phyloP scores from a whole-genome alignment of 2,888 invertebrate genomes.

The Phrixothrix hirtus region DNA sequence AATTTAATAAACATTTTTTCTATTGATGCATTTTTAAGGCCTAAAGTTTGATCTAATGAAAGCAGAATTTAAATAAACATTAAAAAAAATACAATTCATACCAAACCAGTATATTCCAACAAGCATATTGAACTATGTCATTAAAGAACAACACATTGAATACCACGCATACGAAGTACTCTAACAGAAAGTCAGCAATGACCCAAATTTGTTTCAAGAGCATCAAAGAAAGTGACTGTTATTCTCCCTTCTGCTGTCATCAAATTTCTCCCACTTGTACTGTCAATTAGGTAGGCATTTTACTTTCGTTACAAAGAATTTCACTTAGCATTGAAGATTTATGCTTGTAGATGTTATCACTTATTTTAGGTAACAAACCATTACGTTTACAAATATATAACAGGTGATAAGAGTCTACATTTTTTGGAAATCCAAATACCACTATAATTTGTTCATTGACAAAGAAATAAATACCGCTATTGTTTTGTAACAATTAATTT shows the following conservation, averaged over 20 bases:
- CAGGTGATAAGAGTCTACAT: too few relatives aligned
- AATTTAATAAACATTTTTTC: not conserved
- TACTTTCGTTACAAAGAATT: slow-evolving; percentile 49
- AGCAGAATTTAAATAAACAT: not conserved
- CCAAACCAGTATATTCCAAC: slow-evolving; percentile 31
- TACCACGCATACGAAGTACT: slow-evolving; percentile 26
- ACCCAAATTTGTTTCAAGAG: slow-evolving; percentile 53
- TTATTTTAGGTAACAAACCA: too few relatives aligned
- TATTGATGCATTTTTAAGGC: not conserved
- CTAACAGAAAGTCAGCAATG: slow-evolving; percentile 51
- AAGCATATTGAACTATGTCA: slow-evolving; percentile 29
- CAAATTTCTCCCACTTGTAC: slow-evolving; percentile 52
- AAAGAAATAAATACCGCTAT: too few relatives aligned
- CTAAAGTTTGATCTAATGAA: not conserved
- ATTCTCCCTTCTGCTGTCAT: slow-evolving; percentile 43
- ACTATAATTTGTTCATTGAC: too few relatives aligned
- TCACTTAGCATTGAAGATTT: slow-evolving; percentile 8
- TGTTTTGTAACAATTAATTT: too few relatives aligned
- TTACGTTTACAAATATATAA: too few relatives aligned
- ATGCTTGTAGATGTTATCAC: too few relatives aligned
- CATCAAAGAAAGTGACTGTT: slow-evolving; percentile 54
- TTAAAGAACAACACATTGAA: slow-evolving; percentile 25
- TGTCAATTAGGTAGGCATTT: slow-evolving; percentile 44
- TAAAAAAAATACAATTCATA: slow-evolving; percentile 11
- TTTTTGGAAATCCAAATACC: too few relatives aligned